Conservation (phyloP, 2,113 vertebrate species). For the Antechinus stuartii region DNA sequence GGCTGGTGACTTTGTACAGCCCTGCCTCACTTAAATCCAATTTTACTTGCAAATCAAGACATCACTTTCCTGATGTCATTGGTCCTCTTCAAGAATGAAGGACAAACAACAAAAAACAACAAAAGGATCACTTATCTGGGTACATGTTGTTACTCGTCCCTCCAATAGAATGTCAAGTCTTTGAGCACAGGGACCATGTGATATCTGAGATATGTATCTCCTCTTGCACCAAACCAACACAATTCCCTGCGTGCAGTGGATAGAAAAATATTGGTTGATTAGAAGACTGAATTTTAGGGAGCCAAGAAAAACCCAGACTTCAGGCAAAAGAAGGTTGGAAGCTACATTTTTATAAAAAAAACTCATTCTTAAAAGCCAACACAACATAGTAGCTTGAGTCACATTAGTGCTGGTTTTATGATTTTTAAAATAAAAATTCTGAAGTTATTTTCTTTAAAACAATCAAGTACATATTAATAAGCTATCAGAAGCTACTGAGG, state of each 20-base stretch:
- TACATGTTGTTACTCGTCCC: neutral
- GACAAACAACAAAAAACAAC: neutral
- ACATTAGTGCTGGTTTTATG: neutral
- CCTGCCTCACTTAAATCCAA: too few relatives aligned
- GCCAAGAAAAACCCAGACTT: neutral
- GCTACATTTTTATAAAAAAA: neutral
- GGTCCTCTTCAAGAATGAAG: too few relatives aligned
- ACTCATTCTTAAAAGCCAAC: neutral
- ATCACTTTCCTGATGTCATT: too few relatives aligned
- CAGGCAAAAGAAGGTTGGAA: neutral
- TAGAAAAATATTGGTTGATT: neutral
- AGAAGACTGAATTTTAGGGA: neutral
- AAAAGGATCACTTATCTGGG: neutral
- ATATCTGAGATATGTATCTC: neutral
- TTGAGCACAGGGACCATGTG: neutral
- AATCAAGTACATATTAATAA: constrained; percentile 47
- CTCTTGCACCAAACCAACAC: neutral
- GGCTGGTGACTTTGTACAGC: too few relatives aligned
- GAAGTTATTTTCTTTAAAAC: constrained; percentile 1
- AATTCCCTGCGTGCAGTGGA: neutral
- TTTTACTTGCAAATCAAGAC: too few relatives aligned
- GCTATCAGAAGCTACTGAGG: constrained; percentile 53
- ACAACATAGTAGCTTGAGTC: neutral
- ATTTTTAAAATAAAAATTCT: neutral
- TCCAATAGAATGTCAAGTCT: neutral